Evolutionary conservation across 1,140 invertebrate species (phyloP), one percentile per base, ranked within the genome.

Genomic region (Drosophila simulans): DNA sequence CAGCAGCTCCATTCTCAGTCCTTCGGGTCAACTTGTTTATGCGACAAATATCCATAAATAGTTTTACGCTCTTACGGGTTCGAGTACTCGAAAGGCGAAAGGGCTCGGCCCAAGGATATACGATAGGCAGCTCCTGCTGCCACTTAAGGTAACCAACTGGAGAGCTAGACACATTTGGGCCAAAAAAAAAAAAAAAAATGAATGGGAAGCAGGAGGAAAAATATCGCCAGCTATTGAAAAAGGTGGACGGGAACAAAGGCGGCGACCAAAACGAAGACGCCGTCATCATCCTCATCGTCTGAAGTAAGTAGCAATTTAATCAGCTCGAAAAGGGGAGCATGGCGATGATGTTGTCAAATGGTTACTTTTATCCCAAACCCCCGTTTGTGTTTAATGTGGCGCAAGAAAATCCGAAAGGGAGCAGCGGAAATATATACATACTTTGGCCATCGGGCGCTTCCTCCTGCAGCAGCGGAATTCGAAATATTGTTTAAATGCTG

Each of bases 31-130:
- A 69, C 75, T 73, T 88, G 84, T 88, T 88, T 88, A 88, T 88
- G 83, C 83, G 75, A 55, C 71, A 83, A 88, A 88, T 88, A 88
- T 83, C 84, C 83, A 88, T 89, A 88, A 88, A 88, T 88, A 88
- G 84, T 88, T 88, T 86, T 79, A 62, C 72, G 84, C 83, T 71
- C 60, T 86, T 86, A 73, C 63, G 79, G 49, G 22, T 51, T 70
- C 66, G 43, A 70, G 66, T 70, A 69, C 63, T 69, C 63, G 45
- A 12, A 35, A 17, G 63, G 63, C 49, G 17, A 68, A 70, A 68
- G 73, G 70, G 54, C 73, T 65, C 49, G 49, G 45, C 64, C 45
- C 59, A 39, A 64, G 66, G 66, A 70, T 55, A 57, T 39, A 35
- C 62, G 60, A 49, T 54, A 73, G 46, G 72, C 73, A 51, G 63